Evolutionary conservation across 2,888 invertebrate genomes (phyloP).

Genomic region (Lasioglossum vierecki): DNA sequence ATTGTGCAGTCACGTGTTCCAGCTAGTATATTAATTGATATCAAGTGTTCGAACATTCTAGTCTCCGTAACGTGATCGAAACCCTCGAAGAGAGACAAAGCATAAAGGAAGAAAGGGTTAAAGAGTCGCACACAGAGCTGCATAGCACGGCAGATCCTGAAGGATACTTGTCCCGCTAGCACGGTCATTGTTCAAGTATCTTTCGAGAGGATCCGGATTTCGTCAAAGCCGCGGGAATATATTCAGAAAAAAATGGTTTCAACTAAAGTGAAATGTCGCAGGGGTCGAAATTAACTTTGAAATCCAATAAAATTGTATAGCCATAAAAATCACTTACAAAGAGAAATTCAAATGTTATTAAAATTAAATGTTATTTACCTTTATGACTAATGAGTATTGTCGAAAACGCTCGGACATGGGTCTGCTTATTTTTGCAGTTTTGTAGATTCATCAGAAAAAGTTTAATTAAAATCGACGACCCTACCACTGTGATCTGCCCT

Average conservation of each 20-base stretch:
- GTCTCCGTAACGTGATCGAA: conserved; percentile 5
- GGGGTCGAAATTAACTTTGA: neutral
- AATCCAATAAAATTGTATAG: neutral
- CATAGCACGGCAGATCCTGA: conserved; percentile 26
- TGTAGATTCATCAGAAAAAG: too few relatives aligned
- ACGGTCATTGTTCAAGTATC: conserved; percentile 40
- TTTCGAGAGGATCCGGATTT: conserved; percentile 12
- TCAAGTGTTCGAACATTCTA: neutral
- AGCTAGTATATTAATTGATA: neutral
- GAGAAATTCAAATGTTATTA: too few relatives aligned
- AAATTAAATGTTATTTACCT: too few relatives aligned
- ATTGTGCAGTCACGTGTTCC: neutral
- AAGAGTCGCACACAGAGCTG: conserved; percentile 20
- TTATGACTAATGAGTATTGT: too few relatives aligned
- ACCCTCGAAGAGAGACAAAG: conserved; percentile 17
- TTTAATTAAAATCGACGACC: too few relatives aligned
- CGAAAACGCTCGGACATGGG: too few relatives aligned
- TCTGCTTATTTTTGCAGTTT: too few relatives aligned
- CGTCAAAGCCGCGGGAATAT: neutral
- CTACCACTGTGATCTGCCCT: too few relatives aligned
- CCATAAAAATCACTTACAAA: neutral
- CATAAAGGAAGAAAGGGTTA: conserved; percentile 27
- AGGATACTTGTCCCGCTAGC: conserved; percentile 45
- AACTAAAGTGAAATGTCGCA: neutral
- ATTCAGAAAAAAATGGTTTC: neutral